Conservation (phyloP, 2,888 invertebrate species). For the Saturnia pavonia region DNA sequence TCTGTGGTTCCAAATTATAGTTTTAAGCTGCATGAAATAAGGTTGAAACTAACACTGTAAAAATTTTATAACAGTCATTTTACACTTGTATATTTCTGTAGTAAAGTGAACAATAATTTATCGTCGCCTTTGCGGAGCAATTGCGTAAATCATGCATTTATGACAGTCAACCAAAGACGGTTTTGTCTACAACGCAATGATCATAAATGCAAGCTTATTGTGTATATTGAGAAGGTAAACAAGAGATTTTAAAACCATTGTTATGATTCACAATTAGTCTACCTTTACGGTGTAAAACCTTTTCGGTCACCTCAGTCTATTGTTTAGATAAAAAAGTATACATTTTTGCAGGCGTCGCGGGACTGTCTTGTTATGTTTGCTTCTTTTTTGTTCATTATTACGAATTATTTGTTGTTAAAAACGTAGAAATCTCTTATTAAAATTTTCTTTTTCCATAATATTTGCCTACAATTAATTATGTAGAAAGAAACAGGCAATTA, state of each 20-base stretch:
- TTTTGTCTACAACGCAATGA: conserved; percentile 22
- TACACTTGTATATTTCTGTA: conserved; percentile 50
- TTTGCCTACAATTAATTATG: not conserved
- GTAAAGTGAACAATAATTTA: conserved; percentile 75
- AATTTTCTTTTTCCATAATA: not conserved
- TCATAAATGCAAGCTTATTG: conserved; percentile 43
- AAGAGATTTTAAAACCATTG: conserved; percentile 52
- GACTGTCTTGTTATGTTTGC: not conserved
- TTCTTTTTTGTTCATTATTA: not conserved
- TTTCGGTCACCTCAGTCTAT: conserved; percentile 6
- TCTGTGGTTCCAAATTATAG: not conserved
- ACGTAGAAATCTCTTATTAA: not conserved
- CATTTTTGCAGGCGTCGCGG: conserved; percentile 17
- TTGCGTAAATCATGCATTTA: conserved; percentile 81
- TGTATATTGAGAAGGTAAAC: conserved; percentile 62
- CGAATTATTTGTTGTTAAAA: not conserved
- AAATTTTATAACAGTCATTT: conserved; percentile 29
- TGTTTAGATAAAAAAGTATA: not conserved
- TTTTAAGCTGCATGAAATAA: conserved; percentile 35
- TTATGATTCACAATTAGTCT: conserved; percentile 28
- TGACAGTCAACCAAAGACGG: conserved; percentile 55
- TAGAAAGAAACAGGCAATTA: no score
- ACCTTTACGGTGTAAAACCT: conserved; percentile 14
- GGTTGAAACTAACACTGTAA: conserved; percentile 33
- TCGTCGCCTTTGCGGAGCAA: conserved; percentile 73